Conservation (phyloP, 2,797 vertebrate species). For the Gadopsis bispinosus region DNA sequence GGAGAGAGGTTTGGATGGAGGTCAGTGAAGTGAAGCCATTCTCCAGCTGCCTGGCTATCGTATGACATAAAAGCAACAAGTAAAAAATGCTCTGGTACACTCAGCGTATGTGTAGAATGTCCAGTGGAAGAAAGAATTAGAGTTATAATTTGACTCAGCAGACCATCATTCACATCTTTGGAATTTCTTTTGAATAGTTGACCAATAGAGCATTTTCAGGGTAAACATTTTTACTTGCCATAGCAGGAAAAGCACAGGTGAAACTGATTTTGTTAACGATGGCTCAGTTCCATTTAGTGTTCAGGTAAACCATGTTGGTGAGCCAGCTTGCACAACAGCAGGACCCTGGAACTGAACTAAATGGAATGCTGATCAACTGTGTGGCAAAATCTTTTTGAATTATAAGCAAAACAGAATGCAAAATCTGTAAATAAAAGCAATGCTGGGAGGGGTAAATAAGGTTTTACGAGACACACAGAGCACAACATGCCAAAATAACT, state of each 20-base stretch:
- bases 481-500: not conserved
- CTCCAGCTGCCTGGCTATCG: conserved; percentile 70
- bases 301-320: conserved; percentile 5
- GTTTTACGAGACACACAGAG: not conserved
- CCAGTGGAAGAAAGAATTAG: conserved; percentile 5
- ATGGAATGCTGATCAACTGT: conserved; percentile 5
- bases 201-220: not conserved
- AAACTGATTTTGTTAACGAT: not conserved
- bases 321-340: not conserved
- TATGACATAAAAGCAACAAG: conserved; percentile 64
- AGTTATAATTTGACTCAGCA: conserved; percentile 24
- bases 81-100: conserved; percentile 49
- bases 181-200: conserved; percentile 42
- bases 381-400: not conserved
- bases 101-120: not conserved
- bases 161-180: conserved; percentile 25
- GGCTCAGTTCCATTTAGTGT: not conserved
- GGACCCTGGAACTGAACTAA: not conserved
- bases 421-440: not conserved
- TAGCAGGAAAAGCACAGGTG: not conserved
- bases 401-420: too few relatives aligned
- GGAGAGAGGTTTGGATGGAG: conserved; percentile 40
- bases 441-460: not conserved
- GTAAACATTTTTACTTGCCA: not conserved
- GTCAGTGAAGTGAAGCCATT: conserved; percentile 65